Percentiles rank a stretch among this genome's conserved stretches.
These are phyloP conservation scores for Stegastes partitus DNA, from an alignment of 2,113 vertebrate genomes.

Conservation along the genomic window DNA sequence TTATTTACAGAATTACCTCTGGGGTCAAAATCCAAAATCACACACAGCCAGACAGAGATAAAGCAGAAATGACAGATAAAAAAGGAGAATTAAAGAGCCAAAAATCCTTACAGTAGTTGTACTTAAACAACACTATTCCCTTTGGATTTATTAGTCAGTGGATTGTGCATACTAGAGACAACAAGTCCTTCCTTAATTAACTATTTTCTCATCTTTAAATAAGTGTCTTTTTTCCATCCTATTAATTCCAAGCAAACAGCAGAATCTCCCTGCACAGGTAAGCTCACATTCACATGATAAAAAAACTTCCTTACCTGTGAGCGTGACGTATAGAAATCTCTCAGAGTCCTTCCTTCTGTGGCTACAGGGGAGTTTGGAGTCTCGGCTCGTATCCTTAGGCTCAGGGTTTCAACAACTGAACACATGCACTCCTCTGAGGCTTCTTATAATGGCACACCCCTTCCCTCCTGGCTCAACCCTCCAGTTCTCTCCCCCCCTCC, in stretches of 20 bases:
- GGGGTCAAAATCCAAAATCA: slow-evolving; percentile 43
- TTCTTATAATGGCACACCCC: slow-evolving; percentile 87
- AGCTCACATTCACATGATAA: neutral
- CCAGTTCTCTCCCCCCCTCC: slow-evolving; percentile 42
- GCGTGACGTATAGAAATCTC: slow-evolving; percentile 47
- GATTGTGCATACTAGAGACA: slow-evolving; percentile 10
- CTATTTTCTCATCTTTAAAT: slow-evolving; percentile 17
- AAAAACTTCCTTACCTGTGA: slow-evolving; percentile 77
- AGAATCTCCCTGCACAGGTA: slow-evolving; percentile 48
- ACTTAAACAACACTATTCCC: slow-evolving; percentile 24
- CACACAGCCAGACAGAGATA: slow-evolving; percentile 6
- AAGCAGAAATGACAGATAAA: slow-evolving; percentile 23
- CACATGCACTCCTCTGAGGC: slow-evolving; percentile 79
- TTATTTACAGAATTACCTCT: slow-evolving; percentile 47
- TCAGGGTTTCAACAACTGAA: slow-evolving; percentile 83
- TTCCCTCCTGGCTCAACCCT: slow-evolving; percentile 80
- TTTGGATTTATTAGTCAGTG: slow-evolving; percentile 19
- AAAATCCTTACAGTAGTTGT: slow-evolving; percentile 13
- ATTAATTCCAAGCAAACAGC: neutral
- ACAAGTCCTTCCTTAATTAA: slow-evolving; percentile 38
- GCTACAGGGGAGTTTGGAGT: slow-evolving; percentile 52
- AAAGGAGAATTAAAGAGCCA: neutral
- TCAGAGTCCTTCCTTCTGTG: slow-evolving; percentile 58
- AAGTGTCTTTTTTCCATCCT: neutral
- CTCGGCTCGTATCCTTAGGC: slow-evolving; percentile 81